These are phyloP conservation scores for Centruroides sculpturatus DNA, from an alignment of 1,140 invertebrate species.

Conservation along the genomic window DNA sequence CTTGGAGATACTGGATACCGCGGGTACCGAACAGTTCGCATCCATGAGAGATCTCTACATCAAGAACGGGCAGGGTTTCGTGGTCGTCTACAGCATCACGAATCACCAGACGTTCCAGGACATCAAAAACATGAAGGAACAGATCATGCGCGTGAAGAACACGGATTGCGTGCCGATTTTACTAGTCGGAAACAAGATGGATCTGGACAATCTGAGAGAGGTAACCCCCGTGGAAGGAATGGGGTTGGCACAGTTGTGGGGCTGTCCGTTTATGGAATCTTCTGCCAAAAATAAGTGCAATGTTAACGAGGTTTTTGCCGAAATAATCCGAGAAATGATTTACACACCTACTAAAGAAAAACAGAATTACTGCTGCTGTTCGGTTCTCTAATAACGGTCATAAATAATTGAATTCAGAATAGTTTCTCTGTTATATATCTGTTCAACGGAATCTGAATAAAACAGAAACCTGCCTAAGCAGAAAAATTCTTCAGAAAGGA, in stretches of 20 bases:
- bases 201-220: constrained; percentile 87
- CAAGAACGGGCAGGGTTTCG: constrained; percentile 99
- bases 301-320: constrained; percentile 98
- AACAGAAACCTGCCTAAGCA: too few species aligned
- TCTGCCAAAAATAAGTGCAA: constrained; percentile 96
- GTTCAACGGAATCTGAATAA: too few species aligned
- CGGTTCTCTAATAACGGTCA: constrained; percentile 37
- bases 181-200: constrained; percentile 89
- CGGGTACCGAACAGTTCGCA: constrained; percentile 99
- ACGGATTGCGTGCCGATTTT: constrained; percentile 85
- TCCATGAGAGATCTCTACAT: constrained; percentile 99
- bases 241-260: constrained; percentile 78
- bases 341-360: constrained; percentile 84
- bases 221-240: constrained; percentile 62
- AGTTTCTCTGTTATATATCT: too few species aligned
- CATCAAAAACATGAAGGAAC: constrained; percentile 97
- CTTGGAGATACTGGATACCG: constrained; percentile 98
- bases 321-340: constrained; percentile 99
- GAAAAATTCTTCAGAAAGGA: too few species aligned
- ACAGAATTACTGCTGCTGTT: constrained; percentile 84
- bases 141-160: constrained; percentile 96
- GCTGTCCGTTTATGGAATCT: constrained; percentile 96
- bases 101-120: constrained; percentile 92
- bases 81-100: constrained; percentile 91
- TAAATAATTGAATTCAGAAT: too few species aligned